Conservation (phyloP, 1,140 invertebrate genomes). For the Heliothis virescens region DNA sequence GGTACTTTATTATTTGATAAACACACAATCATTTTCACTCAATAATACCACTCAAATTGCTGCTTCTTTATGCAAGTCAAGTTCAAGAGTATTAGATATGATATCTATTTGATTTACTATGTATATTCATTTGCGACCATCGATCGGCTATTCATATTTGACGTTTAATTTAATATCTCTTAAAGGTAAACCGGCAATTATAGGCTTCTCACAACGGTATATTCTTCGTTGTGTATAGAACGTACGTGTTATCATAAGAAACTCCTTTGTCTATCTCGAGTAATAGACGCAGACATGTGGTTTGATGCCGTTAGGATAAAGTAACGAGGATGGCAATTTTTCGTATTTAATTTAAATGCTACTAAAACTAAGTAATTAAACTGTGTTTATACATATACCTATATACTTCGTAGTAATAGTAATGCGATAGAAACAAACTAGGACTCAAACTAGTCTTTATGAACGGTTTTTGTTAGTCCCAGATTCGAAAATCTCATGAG, state of each 20-base stretch:
- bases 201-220: slow-evolving; percentile 52
- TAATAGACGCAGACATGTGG: not conserved
- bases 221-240: slow-evolving; percentile 11
- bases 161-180: slow-evolving; percentile 38
- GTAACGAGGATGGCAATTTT: not conserved
- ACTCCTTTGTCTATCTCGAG: slow-evolving; percentile 10
- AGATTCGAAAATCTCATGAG: too few relatives aligned
- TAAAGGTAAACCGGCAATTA: slow-evolving; percentile 31
- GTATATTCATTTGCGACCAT: not conserved
- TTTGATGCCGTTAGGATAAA: slow-evolving; percentile 4
- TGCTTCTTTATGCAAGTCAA: not conserved
- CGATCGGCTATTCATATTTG: slow-evolving; percentile 10
- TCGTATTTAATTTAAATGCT: not conserved
- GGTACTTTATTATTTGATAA: slow-evolving; percentile 39
- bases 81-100: slow-evolving; percentile 24
- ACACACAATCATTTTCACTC: slow-evolving; percentile 40
- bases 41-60: slow-evolving; percentile 1
- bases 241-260: slow-evolving; percentile 12
- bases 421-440: too few relatives aligned
- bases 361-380: not conserved
- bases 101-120: slow-evolving; percentile 28
- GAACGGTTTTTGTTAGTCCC: too few relatives aligned
- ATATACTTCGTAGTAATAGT: too few relatives aligned
- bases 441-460: too few relatives aligned
- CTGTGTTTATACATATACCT: too few relatives aligned